Base-by-base conservation (phyloP, 2,888 invertebrate species). In the Macaria notata region DNA sequence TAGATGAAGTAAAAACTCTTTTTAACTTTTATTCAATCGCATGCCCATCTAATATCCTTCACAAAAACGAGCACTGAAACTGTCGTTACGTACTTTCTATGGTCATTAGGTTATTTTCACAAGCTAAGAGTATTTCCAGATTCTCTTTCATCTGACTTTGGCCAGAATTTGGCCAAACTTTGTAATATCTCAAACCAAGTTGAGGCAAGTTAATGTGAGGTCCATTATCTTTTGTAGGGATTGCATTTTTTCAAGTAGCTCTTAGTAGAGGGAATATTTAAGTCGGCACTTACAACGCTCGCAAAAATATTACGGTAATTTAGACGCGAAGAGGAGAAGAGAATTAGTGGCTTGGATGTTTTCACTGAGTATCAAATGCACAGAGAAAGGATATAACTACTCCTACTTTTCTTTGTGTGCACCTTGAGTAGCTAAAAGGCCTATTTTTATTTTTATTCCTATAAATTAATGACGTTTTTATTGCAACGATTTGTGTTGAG, bases 301-400 rank as follows among this genome's bases (percentile, higher is more conserved):
- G 77, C 72, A 80, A 82, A 86, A 84, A 82, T 83, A 86, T 85
- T 79, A 73, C 73, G 71, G 81, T 75, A 83, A 86, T 84, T 83
- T 80, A 77, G 69, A 66, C 66, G 62, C 60, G 65, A 67, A 31
- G 56, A 48, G 60, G 70, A 66, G 71, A 71, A 71, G 62, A 69
- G 43, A 76, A 74, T 76, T 75, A 58, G 44, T 46, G 46, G 43
- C 43, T 49, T 49, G 46, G 41, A 38, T 19, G 9, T 30, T 29
- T 36, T 36, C 0, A 38, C 29, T 7, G 50, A 50, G 44, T 19
- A 5, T 19, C 9, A 44, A 9, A 30, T 30, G 0, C 44, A 3
- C 36, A 50, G 36, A 50, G n/a, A 36, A 36, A 44, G n/a, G 41
- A 6, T 1, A 6, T 6, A 36, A 4, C 7, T 36, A 6, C 4